Evolutionary conservation across 2,113 vertebrate genomes (phyloP), one percentile per base, ranked within the genome.

Genomic region (Myocastor coypus): DNA sequence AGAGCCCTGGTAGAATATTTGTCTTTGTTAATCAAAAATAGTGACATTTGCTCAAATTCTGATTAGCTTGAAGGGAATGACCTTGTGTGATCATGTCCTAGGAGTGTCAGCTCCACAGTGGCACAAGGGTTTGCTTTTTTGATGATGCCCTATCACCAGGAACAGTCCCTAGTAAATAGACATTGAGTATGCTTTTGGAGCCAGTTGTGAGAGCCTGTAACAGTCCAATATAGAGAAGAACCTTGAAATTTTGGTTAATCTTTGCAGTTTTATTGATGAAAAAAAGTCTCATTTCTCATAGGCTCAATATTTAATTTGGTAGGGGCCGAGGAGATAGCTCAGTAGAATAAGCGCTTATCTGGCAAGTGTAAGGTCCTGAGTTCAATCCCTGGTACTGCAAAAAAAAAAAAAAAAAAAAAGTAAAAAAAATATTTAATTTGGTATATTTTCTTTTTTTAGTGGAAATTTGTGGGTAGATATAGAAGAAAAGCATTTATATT

Each of bases 191-290:
- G n/a, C 90, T 88, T 96, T 66, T 64, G 94, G 93, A 83, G 50
- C 40, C 50, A 61, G 55, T 97, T 75, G 83, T 61, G 82, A 95
- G 82, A 95, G 28, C 46, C 88, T 83, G 59, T 37, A 73, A 17
- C 83, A 57, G 95, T 94, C 37, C 40, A 92, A 0, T 22, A 88
- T 57, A 91, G 37, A 3, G 32, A 91, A 17, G 42, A 93, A 64
- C 57, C 26, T 94, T 71, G 83, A 68, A 95, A 77, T 91, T 92
- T 97, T 89, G 32, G 81, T 93, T 55, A 91, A 34, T 87, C 42
- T 88, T 94, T 80, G 50, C 30, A 78, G 30, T 94, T 97, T 97
- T 75, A 68, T 91, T 96, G 42, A 91, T 94, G 78, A 84, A 89
- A 91, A 91, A 92, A 97, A 83, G 88, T 37, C 80, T 91, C 55